Evolutionary conservation across 92 coral and sea anemone species (phyloP).

Genomic region (Phenganax marumi): DNA sequence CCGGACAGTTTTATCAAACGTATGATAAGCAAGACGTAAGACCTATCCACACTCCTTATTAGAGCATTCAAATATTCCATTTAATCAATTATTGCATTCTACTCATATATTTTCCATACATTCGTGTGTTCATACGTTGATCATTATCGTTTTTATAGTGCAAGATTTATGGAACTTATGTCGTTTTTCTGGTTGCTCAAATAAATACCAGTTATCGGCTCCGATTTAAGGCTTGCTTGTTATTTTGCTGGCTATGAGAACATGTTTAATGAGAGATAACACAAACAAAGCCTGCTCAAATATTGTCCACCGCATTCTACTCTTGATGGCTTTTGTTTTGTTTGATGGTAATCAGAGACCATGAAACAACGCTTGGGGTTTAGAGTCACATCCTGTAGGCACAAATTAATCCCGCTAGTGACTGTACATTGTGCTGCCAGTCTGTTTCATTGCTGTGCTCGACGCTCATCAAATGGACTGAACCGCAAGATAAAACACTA

Average conservation of each 20-base stretch:
- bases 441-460: conserved; percentile 12
- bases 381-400: not conserved
- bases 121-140: not conserved
- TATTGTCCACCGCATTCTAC: conserved; percentile 35
- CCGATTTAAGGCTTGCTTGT: not conserved
- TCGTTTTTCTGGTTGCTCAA: not conserved
- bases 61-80: not conserved
- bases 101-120: not conserved
- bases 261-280: conserved; percentile 7
- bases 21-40: too few species aligned
- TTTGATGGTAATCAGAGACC: conserved; percentile 29
- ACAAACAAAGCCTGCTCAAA: conserved; percentile 15
- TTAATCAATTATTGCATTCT: not conserved
- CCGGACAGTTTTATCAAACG: not conserved
- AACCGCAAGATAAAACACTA: not conserved
- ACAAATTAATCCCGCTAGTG: not conserved
- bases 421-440: not conserved
- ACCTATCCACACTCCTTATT: not conserved
- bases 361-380: conserved; percentile 21
- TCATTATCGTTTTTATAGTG: not conserved
- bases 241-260: conserved; percentile 8
- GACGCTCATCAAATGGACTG: not conserved
- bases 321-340: conserved; percentile 26
- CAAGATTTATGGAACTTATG: not conserved
- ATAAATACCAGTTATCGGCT: not conserved